phyloP scores from a whole-genome alignment of 37 sponge, comb jelly and placozoan species.

The Bolinopsis microptera region DNA sequence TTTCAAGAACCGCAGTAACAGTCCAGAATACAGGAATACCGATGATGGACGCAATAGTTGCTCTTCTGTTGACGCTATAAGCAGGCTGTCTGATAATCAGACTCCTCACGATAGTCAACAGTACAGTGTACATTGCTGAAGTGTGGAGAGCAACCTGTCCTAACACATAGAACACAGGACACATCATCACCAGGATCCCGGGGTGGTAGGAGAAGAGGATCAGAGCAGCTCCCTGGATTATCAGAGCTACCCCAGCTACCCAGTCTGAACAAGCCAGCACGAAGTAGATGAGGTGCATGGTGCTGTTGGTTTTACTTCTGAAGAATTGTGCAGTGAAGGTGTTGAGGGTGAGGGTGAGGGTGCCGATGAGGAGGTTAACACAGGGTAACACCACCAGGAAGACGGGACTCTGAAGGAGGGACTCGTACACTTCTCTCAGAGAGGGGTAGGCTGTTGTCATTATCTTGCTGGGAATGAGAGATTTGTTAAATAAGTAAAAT shows the following conservation, averaged over 20 bases:
- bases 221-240: conserved; percentile 13
- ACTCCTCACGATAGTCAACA: conserved; percentile 33
- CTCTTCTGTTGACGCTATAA: background rate
- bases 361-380: conserved; percentile 30
- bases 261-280: conserved; percentile 5
- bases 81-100: background rate
- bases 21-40: background rate
- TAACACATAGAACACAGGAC: conserved; percentile 7
- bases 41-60: background rate
- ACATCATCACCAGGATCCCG: background rate
- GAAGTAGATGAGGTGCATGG: conserved; percentile 63
- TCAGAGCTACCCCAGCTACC: background rate
- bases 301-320: background rate
- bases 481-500: too few species aligned
- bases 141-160: conserved; percentile 54
- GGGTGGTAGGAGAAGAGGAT: background rate
- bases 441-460: background rate
- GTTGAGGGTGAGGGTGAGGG: background rate
- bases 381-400: conserved; percentile 12
- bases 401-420: background rate
- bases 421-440: background rate
- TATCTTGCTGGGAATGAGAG: too few species aligned
- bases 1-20: background rate
- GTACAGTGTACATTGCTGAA: background rate
- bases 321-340: conserved; percentile 28